phyloP scores from a whole-genome alignment of 2,113 vertebrate genomes.

The Romanogobio albipinnatus region DNA sequence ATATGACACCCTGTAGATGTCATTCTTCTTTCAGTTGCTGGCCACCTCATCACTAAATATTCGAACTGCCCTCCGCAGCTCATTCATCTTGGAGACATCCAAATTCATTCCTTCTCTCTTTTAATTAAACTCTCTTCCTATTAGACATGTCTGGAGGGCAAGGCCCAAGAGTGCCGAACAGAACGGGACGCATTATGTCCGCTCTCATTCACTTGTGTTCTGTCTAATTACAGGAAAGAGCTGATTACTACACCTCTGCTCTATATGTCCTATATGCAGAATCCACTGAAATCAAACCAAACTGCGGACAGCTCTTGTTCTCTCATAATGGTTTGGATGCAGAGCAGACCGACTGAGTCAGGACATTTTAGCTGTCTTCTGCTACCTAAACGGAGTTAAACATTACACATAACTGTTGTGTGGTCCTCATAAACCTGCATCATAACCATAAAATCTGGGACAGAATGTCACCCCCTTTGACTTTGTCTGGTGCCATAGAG shows the following conservation, averaged over 20 bases:
- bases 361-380: not conserved
- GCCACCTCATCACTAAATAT: slow-evolving; percentile 9
- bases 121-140: slow-evolving; percentile 53
- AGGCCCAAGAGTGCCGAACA: slow-evolving; percentile 40
- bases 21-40: not conserved
- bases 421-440: slow-evolving; percentile 14
- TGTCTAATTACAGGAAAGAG: slow-evolving; percentile 55
- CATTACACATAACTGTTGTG: not conserved
- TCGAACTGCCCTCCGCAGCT: not conserved
- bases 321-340: not conserved
- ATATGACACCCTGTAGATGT: too few species aligned
- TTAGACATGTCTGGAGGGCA: slow-evolving; percentile 55
- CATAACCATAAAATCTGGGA: slow-evolving; percentile 38
- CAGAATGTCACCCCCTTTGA: slow-evolving; percentile 27
- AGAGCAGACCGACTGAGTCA: not conserved
- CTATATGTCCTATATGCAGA: not conserved
- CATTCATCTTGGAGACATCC: slow-evolving; percentile 16
- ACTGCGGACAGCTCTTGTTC: not conserved
- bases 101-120: slow-evolving; percentile 43
- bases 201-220: slow-evolving; percentile 26
- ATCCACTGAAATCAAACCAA: not conserved
- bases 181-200: slow-evolving; percentile 32
- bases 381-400: not conserved
- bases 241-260: slow-evolving; percentile 22
- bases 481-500: slow-evolving; percentile 44